Evolutionary conservation across 2,888 invertebrate species (phyloP).

Genomic region (Bugula neritina): DNA sequence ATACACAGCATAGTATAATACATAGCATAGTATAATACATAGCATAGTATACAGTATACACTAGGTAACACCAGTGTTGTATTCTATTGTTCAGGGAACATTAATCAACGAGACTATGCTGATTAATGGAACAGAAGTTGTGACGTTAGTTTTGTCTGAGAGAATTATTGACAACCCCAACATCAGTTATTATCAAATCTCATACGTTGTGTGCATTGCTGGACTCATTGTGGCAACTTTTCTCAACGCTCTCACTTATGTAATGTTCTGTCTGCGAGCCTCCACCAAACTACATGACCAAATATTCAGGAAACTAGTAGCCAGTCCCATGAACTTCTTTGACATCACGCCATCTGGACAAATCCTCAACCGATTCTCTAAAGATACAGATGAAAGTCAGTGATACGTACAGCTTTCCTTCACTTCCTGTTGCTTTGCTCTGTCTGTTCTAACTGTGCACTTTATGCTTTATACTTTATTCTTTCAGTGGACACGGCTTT

Average conservation of each 20-base stretch:
- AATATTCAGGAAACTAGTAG: slow-evolving; percentile 53
- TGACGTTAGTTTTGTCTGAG: background rate
- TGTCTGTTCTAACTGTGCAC: background rate
- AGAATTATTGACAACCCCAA: background rate
- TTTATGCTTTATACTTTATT: too few species aligned
- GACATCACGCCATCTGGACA: slow-evolving; percentile 48
- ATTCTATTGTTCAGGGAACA: too few species aligned
- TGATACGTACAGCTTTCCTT: slow-evolving; percentile 28
- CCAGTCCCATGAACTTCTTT: slow-evolving; percentile 47
- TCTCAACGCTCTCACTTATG: background rate
- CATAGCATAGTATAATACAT: too few species aligned
- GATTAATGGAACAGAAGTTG: background rate
- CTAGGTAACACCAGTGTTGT: too few species aligned
- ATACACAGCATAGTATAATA: too few species aligned
- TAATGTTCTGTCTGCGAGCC: slow-evolving; percentile 42
- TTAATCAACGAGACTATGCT: background rate
- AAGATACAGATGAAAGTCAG: slow-evolving; percentile 54
- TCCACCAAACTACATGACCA: slow-evolving; percentile 58
- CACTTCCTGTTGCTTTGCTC: background rate
- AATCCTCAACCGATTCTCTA: slow-evolving; percentile 50
- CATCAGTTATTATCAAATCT: background rate
- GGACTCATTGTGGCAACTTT: background rate
- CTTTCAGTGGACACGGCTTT: slow-evolving; percentile 58
- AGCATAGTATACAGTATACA: too few species aligned
- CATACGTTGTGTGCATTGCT: background rate